Base-by-base conservation (phyloP, 1,140 invertebrate genomes). In the Neodiprion lecontei region DNA sequence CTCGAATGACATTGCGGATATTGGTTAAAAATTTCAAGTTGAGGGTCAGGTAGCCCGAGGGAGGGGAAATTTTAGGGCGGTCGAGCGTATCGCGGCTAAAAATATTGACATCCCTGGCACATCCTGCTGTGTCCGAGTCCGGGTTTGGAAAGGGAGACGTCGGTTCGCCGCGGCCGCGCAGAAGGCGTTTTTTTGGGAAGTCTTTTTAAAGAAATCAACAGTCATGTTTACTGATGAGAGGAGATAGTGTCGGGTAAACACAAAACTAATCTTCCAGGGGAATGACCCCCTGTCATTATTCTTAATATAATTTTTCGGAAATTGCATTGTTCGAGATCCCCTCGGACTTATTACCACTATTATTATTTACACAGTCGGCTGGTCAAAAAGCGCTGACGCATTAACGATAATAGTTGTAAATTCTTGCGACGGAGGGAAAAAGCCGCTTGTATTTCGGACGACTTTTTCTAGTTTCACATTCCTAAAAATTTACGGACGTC, bases 381-480 rank as follows among this genome's bases (percentile, higher is more conserved):
- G 77, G 17, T n/a, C 23, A 79, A 78, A 81, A 85, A 83, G 69
- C 76, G 84, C 84, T 86, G 86, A 86, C 83, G 81, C 84, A 82
- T 74, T 71, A 69, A 72, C 77, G 81, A 83, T 85, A 85, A 86
- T 86, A 40, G 2, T 5, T 40, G 28, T 40, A 40, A 40, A 40
- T 40, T 40, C 28, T 40, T 40, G 28, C 28, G 28, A 40, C 5
- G 28, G 28, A 2, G 28, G 28, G 28, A 40, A 40, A 5, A 40
- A 40, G 28, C 28, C 2, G 5, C 28, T 40, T 40, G 28, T 2
- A 5, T 40, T 40, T 40, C 1, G 28, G 5, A 3, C 1, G 28
- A 1, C 28, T 40, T 40, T 40, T 40, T 5, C 28, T 40, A 40
- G 28, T 40, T 40, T 5, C 5, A 40, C 28, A 40, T 40, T 40